Conservation (phyloP, 2,797 vertebrate genomes). For the Nannoperca australis region DNA sequence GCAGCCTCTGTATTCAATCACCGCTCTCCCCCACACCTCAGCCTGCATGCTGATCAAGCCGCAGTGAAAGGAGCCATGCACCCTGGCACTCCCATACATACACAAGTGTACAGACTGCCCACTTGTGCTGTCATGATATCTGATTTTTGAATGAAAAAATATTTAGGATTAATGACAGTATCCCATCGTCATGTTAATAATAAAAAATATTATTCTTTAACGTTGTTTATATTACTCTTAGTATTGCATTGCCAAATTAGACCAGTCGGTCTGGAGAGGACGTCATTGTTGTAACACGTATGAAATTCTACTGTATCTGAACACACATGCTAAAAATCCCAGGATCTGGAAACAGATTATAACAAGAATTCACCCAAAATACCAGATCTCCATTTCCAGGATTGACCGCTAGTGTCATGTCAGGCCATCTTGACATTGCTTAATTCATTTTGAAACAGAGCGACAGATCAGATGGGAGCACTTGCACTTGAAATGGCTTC, state of each 20-base stretch:
- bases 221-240: background rate
- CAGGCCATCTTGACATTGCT: slow-evolving; percentile 4
- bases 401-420: background rate
- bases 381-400: background rate
- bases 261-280: background rate
- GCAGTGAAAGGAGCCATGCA: slow-evolving; percentile 92
- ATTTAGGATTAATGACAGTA: background rate
- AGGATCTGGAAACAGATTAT: background rate
- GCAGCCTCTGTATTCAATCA: slow-evolving; percentile 90
- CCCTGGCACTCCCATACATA: slow-evolving; percentile 78
- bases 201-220: background rate
- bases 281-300: background rate
- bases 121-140: slow-evolving; percentile 23
- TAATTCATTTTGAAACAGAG: background rate
- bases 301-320: background rate
- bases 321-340: background rate
- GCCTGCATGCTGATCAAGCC: slow-evolving; percentile 92
- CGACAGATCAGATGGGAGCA: background rate
- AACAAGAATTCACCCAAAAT: background rate
- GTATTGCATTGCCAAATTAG: background rate
- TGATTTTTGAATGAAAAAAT: background rate
- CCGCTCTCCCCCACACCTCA: slow-evolving; percentile 84
- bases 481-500: background rate
- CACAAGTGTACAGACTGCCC: slow-evolving; percentile 43
- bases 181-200: too few relatives aligned